These are phyloP conservation scores for Nettapus auritus DNA, from an alignment of 2,113 vertebrate species.

Conservation along the genomic window DNA sequence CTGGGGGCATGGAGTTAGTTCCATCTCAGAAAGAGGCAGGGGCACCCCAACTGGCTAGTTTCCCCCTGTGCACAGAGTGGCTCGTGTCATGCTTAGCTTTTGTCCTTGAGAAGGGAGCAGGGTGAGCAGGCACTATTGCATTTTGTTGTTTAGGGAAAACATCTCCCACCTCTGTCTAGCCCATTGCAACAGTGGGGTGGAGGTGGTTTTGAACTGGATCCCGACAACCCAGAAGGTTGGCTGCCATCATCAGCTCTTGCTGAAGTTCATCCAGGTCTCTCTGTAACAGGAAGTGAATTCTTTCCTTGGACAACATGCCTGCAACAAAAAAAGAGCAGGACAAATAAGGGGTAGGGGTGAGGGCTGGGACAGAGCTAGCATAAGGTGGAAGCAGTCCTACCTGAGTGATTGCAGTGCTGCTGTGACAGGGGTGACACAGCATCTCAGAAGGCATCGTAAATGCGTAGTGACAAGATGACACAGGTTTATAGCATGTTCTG, in stretches of 20 bases:
- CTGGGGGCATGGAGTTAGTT: not conserved
- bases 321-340: not conserved
- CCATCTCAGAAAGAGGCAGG: not conserved
- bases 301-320: not conserved
- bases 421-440: not conserved
- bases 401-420: not conserved
- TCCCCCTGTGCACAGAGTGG: not conserved
- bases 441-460: not conserved
- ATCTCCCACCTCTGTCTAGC: not conserved
- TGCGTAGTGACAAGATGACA: not conserved
- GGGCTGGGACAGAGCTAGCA: not conserved
- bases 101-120: not conserved
- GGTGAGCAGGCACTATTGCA: not conserved
- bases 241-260: not conserved
- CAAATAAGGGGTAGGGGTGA: not conserved
- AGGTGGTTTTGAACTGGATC: not conserved
- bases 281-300: not conserved
- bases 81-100: fast-evolving
- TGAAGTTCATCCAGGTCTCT: not conserved
- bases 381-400: not conserved
- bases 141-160: not conserved
- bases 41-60: fast-evolving
- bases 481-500: not conserved
- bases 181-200: not conserved
- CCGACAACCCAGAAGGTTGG: not conserved